Conservation (phyloP, 2,888 invertebrate genomes). For the Entomobrya proxima region DNA sequence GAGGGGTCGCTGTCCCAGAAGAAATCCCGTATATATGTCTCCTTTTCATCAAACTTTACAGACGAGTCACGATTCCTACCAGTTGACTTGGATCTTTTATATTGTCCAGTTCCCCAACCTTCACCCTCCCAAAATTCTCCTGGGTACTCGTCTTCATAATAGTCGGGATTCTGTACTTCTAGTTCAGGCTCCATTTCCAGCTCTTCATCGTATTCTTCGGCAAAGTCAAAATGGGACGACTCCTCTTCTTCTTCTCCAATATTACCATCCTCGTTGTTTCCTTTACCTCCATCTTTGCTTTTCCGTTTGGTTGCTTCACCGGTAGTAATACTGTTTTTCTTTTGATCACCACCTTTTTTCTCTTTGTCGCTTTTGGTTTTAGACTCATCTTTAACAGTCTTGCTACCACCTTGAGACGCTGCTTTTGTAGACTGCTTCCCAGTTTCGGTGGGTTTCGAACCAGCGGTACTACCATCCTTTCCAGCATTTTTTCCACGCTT, state of each 20-base stretch:
- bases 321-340: too few species aligned
- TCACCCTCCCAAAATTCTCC: constrained; percentile 13
- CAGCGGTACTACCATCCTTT: too few species aligned
- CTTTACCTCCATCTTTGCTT: background rate
- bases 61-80: background rate
- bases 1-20: constrained; percentile 48
- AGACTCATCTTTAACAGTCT: too few species aligned
- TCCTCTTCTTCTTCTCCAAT: background rate
- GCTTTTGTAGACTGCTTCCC: too few species aligned
- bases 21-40: background rate
- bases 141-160: constrained; percentile 22
- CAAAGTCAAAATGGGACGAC: background rate
- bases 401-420: too few species aligned
- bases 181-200: constrained; percentile 6
- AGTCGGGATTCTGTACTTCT: background rate
- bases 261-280: background rate
- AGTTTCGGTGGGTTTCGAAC: too few species aligned
- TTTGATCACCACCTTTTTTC: background rate
- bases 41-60: background rate
- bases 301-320: background rate
- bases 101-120: background rate
- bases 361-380: background rate
- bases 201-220: constrained; percentile 26
- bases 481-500: too few species aligned
- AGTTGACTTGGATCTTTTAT: background rate